A percentile compares a stretch with the other conserved stretches of the same genome.
Evolutionary conservation across 2,113 vertebrate species (phyloP).

Genomic region (Labrus mixtus): DNA sequence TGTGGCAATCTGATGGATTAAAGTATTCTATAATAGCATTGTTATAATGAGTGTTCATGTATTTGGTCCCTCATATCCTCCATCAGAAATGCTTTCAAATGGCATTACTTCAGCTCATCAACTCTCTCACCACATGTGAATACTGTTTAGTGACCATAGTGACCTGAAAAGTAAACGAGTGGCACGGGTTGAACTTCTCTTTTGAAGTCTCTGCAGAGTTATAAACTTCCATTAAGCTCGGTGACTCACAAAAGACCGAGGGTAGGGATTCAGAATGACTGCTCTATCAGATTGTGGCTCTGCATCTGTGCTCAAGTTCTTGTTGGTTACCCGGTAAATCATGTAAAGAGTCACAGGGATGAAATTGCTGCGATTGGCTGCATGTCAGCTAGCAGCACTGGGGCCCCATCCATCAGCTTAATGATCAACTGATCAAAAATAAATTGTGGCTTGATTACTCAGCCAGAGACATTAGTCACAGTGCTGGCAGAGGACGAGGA

Average conservation of each 20-base stretch:
- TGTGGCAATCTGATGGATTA: too few relatives aligned
- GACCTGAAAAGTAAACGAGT: too few relatives aligned
- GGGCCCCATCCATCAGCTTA: background rate
- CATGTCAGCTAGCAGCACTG: background rate
- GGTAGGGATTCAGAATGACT: background rate
- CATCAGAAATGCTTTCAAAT: too few relatives aligned
- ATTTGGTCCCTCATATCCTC: too few relatives aligned
- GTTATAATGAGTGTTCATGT: too few relatives aligned
- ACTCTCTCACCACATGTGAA: too few relatives aligned
- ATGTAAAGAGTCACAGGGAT: background rate
- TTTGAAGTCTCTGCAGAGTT: background rate
- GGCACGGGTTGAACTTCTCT: too few relatives aligned
- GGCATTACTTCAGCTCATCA: too few relatives aligned
- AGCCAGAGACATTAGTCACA: slow-evolving; percentile 7
- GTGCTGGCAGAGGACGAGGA: background rate
- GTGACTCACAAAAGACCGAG: background rate
- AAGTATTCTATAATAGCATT: too few relatives aligned
- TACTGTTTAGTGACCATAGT: too few relatives aligned
- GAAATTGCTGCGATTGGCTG: background rate
- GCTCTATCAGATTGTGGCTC: background rate
- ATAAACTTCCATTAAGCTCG: background rate
- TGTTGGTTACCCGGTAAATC: background rate
- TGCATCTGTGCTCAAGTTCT: background rate
- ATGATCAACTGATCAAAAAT: slow-evolving; percentile 2
- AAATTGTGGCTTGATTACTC: slow-evolving; percentile 15